Base-by-base conservation (phyloP, 2,113 vertebrate genomes). In the Desmodus rotundus region DNA sequence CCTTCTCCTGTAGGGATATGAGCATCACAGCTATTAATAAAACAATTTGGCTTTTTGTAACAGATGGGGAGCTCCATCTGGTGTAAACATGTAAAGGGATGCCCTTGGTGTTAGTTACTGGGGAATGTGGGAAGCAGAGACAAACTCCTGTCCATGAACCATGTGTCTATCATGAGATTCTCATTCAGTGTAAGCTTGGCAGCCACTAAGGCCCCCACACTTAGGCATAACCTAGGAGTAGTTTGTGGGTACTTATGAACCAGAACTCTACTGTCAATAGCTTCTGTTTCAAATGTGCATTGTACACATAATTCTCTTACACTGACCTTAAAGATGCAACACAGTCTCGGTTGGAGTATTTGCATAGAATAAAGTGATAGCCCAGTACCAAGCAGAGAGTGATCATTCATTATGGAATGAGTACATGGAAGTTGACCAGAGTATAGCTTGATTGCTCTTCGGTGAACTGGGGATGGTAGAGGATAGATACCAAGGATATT, bases 21-120 rank as follows among this genome's bases (percentile, higher is more conserved):
- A 96, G 73, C 56, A 91, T 45, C 74, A 41, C 13, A 87, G 63
- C 43, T 89, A 96, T 54, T 96, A 87, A 97, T 89, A 93, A 96
- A 96, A 94, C 63, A 95, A 73, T 95, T 93, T 87, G 86, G 38
- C 50, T 94, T 83, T 95, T 90, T 91, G 81, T 95, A 96, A 89
- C 95, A 96, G 87, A 95, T 96, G 94, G 95, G 82, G 73, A 45
- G 63, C 74, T 96, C 94, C 96, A 95, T 92, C 94, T 96, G 93
- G 68, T 96, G 8, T 81, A 91, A 95, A 81, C 68, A 77, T 56
- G 74, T 67, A 94, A 45, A 96, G 56, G 33, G 93, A 89, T 96
- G 86, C 56, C 95, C 63, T 91, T 94, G 77, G 56, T 94, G 50
- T 70, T 89, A 70, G 82, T 93, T 88, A 56, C 54, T 88, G 36